Percentiles rank a stretch among this genome's conserved stretches.
Evolutionary conservation across 2,888 invertebrate species (phyloP).

Genomic region (Ichneumon xanthorius): DNA sequence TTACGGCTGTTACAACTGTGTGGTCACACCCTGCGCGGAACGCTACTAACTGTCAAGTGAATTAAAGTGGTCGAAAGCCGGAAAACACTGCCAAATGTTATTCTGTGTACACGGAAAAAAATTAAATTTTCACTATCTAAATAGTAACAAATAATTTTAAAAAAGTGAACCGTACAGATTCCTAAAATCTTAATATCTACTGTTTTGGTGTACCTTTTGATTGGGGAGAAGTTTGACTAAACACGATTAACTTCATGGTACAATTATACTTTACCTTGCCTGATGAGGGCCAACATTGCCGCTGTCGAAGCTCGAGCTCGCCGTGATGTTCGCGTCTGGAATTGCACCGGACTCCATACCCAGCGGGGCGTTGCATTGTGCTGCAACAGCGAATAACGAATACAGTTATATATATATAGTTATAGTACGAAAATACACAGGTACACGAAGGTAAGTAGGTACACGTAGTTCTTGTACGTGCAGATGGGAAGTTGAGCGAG

Average conservation of each 20-base stretch:
- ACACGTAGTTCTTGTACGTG: slow-evolving; percentile 43
- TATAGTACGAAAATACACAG: slow-evolving; percentile 65
- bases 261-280: slow-evolving; percentile 86
- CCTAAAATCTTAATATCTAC: background rate
- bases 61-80: slow-evolving; percentile 8
- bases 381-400: slow-evolving; percentile 81
- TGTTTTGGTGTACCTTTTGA: background rate
- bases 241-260: background rate
- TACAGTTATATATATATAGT: slow-evolving; percentile 17
- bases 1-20: slow-evolving; percentile 48
- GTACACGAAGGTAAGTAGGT: slow-evolving; percentile 54
- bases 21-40: slow-evolving; percentile 32
- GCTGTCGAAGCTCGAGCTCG: slow-evolving; percentile 88
- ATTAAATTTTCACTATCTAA: background rate
- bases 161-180: background rate
- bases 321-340: slow-evolving; percentile 87
- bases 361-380: slow-evolving; percentile 87
- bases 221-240: background rate
- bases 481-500: slow-evolving; percentile 52
- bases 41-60: slow-evolving; percentile 13
- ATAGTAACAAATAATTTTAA: background rate
- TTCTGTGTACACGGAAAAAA: background rate
- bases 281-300: slow-evolving; percentile 89
- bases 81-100: slow-evolving; percentile 10
- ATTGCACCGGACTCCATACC: slow-evolving; percentile 89